Percentiles rank a stretch among this genome's conserved stretches.
phyloP scores from a whole-genome alignment of 2,113 vertebrate species.

The Tonatia bakeri region DNA sequence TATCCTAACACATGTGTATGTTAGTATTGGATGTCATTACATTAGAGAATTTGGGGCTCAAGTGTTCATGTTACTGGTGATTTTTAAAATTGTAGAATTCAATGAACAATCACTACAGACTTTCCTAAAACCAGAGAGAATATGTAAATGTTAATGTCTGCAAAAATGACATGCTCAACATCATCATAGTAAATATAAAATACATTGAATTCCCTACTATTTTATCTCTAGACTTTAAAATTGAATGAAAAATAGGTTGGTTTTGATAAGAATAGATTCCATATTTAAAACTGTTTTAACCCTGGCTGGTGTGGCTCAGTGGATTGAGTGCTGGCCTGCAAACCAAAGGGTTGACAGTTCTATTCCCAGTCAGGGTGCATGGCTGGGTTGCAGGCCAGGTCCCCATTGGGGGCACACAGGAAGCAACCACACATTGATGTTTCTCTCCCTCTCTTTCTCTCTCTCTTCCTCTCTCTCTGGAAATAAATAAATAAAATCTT shows the following conservation, averaged over 20 bases:
- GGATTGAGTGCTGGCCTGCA: too few species aligned
- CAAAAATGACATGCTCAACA: not conserved
- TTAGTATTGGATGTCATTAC: slow-evolving; percentile 34
- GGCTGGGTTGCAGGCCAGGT: too few species aligned
- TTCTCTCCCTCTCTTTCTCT: too few species aligned
- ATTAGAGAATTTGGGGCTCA: slow-evolving; percentile 42
- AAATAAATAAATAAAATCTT: too few species aligned
- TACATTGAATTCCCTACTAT: not conserved
- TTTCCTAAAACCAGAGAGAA: not conserved
- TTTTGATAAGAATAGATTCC: not conserved
- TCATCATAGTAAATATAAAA: slow-evolving; percentile 12
- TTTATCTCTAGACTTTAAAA: slow-evolving; percentile 20
- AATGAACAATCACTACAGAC: not conserved
- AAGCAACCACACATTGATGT: too few species aligned
- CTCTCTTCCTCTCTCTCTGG: too few species aligned
- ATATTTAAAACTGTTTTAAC: not conserved
- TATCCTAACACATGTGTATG: slow-evolving; percentile 37
- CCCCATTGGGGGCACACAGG: too few species aligned
- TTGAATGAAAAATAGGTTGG: not conserved
- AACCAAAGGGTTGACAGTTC: too few species aligned
- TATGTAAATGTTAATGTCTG: not conserved
- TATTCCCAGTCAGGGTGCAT: too few species aligned
- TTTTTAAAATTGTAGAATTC: slow-evolving; percentile 28
- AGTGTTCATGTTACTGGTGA: not conserved
- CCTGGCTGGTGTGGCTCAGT: too few species aligned